A percentile compares a stretch with the other conserved stretches of the same genome.
These are phyloP conservation scores for Montipora efflorescens DNA, from an alignment of 64 coral and sea anemone species.

Conservation along the genomic window DNA sequence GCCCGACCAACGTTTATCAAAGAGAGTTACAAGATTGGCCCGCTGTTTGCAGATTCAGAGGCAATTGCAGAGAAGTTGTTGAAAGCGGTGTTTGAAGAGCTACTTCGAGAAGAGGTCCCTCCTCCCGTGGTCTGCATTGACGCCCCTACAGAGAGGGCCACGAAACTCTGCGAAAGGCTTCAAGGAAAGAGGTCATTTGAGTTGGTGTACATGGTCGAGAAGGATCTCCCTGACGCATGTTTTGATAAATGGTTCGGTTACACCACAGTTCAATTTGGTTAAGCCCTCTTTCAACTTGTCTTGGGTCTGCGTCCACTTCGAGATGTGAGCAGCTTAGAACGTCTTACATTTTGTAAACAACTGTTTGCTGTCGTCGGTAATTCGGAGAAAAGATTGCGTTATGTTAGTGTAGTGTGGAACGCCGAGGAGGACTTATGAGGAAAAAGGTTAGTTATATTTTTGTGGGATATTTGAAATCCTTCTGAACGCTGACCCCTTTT, in stretches of 20 bases:
- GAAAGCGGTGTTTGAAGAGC: slow-evolving; percentile 30
- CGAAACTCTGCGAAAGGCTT: not conserved
- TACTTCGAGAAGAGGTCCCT: not conserved
- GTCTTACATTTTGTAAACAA: no score
- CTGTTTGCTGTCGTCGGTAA: no score
- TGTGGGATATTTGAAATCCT: no score
- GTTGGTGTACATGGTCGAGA: not conserved
- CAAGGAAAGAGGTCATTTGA: not conserved
- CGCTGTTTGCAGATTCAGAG: slow-evolving; percentile 19
- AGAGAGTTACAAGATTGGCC: not conserved
- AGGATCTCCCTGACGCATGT: not conserved
- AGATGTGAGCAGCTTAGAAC: no score
- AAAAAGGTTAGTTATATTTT: no score
- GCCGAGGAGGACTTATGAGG: no score
- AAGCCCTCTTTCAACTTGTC: not conserved
- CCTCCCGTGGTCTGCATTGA: not conserved
- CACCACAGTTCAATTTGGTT: not conserved
- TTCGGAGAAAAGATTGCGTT: no score
- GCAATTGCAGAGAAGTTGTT: slow-evolving; percentile 34
- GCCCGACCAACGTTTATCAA: slow-evolving; percentile 6
- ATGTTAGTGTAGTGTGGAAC: no score
- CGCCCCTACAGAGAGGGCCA: not conserved
- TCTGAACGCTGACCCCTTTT: no score
- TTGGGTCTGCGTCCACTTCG: not conserved
- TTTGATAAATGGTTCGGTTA: slow-evolving; percentile 2